Percentiles rank a stretch among this genome's conserved stretches.
phyloP scores from a whole-genome alignment of 2,113 vertebrate genomes.

The Elgaria multicarinata region DNA sequence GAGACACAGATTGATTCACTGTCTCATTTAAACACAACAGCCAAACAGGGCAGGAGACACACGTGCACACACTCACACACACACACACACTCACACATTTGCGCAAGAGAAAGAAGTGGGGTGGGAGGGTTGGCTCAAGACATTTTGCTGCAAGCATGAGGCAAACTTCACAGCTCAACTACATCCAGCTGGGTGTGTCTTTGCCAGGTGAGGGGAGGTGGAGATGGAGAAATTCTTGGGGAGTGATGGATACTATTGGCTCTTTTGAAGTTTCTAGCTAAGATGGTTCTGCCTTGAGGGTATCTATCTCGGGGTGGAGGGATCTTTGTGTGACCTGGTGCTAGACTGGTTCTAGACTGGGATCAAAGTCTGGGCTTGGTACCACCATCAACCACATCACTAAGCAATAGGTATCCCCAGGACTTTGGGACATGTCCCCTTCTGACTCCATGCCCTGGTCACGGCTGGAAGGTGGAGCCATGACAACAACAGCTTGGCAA shows the following conservation, averaged over 20 bases:
- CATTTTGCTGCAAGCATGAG: not conserved
- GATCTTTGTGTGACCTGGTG: no score
- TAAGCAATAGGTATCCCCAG: not conserved
- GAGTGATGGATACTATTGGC: not conserved
- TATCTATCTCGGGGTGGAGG: not conserved
- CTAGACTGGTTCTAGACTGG: not conserved
- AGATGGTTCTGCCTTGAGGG: not conserved
- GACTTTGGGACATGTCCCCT: not conserved
- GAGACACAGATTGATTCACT: no score
- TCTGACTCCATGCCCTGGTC: not conserved
- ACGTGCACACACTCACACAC: no score
- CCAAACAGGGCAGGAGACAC: no score
- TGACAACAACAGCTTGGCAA: not conserved
- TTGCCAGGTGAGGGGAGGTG: no score
- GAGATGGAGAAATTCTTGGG: not conserved
- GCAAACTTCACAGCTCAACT: not conserved
- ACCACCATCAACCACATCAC: not conserved
- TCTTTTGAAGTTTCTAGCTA: not conserved
- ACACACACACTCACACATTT: no score
- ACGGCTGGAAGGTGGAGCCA: not conserved
- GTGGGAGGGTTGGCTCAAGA: no score
- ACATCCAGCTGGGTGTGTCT: no score
- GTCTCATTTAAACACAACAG: no score
- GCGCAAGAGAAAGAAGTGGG: no score
- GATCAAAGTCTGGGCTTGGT: not conserved